Base-by-base conservation (phyloP, 1,140 invertebrate genomes). In the Andricus grossulariae region DNA sequence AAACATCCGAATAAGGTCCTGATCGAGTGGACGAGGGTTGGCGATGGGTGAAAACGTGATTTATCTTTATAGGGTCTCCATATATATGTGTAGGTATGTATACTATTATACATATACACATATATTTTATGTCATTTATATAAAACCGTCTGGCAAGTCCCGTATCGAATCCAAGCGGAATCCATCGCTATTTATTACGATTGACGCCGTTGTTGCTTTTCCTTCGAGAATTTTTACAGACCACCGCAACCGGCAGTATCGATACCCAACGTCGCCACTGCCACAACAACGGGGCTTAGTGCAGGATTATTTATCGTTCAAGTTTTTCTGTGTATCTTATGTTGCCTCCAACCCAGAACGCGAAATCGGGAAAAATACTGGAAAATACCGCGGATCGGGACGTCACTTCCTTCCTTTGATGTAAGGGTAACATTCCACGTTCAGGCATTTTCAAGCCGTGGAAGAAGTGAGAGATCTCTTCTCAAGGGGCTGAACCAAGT, bases 161-260 rank as follows among this genome's bases (percentile, higher is more conserved):
- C 25, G 2, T 32, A 3, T 32, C 25, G 25, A 32, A 78, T 66
- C 72, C 32, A 49, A 74, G 72, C 71, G 18, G 60, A 76, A 75
- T 75, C 71, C 78, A 54, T 71, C 45, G 70, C 70, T 78, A 66
- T 78, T 74, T 78, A 70, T 78, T 73, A 39, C 49, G 45, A 70
- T 66, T 50, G 55, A 78, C 72, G 76, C 70, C 57, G 49, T 57
- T 55, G 72, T 70, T 73, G 76, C 71, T 80, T 73, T 79, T 71
- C 18, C 74, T 2, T 18, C 11, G 15, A 50, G 49, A 18, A 71
- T 76, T 76, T 76, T 70, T n/a, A 54, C 51, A 54, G 18, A 54
- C 16, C 51, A 7, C 50, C 16, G 2, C 50, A 51, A 51, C 12
- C 51, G 18, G 15, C 51, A 15, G 16, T 18, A 54, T 54, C 51